phyloP scores from a whole-genome alignment of 2,888 invertebrate genomes.

The Hofmannophila pseudospretella region DNA sequence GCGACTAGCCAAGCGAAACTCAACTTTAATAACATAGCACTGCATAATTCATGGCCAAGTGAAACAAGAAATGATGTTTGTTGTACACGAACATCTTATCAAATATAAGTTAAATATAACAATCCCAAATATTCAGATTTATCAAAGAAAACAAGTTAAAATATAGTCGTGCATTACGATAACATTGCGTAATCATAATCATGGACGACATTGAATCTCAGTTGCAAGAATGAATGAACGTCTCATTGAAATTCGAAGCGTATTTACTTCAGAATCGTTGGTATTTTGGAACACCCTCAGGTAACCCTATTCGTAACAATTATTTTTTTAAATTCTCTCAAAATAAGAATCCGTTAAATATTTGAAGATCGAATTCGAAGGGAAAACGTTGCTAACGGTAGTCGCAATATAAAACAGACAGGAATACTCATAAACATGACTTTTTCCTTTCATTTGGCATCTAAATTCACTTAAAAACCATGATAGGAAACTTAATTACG shows the following conservation, averaged over 20 bases:
- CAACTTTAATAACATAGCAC: too few relatives aligned
- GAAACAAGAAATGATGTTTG: too few relatives aligned
- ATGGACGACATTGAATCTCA: conserved; percentile 26
- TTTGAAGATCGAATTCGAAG: conserved; percentile 74
- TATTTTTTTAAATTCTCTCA: conserved; percentile 27
- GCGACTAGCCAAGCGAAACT: not conserved
- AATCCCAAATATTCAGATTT: too few relatives aligned
- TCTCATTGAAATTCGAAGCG: too few relatives aligned
- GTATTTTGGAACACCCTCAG: conserved; percentile 3
- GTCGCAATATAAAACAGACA: conserved; percentile 13
- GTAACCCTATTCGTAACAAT: not conserved
- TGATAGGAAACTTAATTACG: not conserved
- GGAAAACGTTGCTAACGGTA: conserved; percentile 62
- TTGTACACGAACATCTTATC: too few relatives aligned
- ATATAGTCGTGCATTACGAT: too few relatives aligned
- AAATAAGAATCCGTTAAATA: conserved; percentile 69
- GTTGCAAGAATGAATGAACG: conserved; percentile 13
- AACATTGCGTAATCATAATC: conserved; percentile 31
- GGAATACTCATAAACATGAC: too few relatives aligned
- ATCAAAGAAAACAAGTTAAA: too few relatives aligned
- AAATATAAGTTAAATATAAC: too few relatives aligned
- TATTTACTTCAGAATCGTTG: conserved; percentile 4
- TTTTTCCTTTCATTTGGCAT: too few relatives aligned
- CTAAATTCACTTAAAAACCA: too few relatives aligned
- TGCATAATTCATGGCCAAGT: too few relatives aligned